phyloP scores from a whole-genome alignment of 2,797 vertebrate species.

The Tarsius wallacei region DNA sequence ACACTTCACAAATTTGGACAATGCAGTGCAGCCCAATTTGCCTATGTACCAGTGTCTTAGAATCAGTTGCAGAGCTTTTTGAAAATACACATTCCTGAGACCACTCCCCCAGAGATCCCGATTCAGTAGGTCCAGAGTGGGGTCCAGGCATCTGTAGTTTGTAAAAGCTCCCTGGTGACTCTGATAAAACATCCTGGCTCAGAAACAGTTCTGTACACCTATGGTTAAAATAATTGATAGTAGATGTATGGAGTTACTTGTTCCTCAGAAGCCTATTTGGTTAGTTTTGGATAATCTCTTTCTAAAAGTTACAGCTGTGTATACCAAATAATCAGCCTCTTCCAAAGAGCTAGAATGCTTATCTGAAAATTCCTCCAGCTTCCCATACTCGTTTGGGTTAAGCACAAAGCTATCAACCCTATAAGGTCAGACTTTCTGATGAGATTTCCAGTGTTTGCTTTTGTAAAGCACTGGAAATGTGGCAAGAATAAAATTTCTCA shows the following conservation, averaged over 20 bases:
- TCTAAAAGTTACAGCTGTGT: constrained; percentile 58
- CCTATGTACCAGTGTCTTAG: not conserved
- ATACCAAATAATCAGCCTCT: constrained; percentile 52
- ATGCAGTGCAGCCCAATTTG: not conserved
- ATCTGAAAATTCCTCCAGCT: constrained; percentile 51
- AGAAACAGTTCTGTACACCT: constrained; percentile 44
- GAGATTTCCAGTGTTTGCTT: constrained; percentile 86
- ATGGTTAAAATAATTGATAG: constrained; percentile 38
- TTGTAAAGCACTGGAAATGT: constrained; percentile 77
- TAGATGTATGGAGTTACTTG: not conserved
- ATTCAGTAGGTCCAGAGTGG: constrained; percentile 29
- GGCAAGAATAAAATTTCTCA: constrained; percentile 84
- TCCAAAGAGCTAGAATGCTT: not conserved
- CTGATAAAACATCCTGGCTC: constrained; percentile 58
- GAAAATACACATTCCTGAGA: not conserved
- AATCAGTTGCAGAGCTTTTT: constrained; percentile 7
- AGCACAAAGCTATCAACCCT: constrained; percentile 47
- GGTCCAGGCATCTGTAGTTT: constrained; percentile 44
- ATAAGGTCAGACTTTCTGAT: constrained; percentile 80
- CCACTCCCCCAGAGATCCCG: not conserved
- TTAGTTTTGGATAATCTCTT: constrained; percentile 44
- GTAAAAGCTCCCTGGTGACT: constrained; percentile 25
- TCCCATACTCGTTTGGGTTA: constrained; percentile 35
- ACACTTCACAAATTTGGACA: not conserved
- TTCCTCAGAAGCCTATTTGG: constrained; percentile 60